Base-by-base conservation (phyloP, 2,797 vertebrate species). In the Danio aesculapii region DNA sequence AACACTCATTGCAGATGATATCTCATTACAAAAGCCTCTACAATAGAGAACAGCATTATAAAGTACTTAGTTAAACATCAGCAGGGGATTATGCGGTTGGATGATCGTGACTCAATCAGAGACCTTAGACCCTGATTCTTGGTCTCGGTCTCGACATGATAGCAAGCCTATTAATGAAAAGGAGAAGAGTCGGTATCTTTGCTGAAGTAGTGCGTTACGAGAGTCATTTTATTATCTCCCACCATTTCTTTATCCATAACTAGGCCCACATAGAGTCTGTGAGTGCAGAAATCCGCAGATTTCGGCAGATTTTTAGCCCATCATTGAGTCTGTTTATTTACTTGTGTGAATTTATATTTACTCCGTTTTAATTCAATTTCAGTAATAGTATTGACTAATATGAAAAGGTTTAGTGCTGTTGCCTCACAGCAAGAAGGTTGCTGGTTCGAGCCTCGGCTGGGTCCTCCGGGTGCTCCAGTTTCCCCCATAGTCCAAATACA, bases 11-110 rank as follows among this genome's bases (percentile, higher is more conserved):
- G 67, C 53, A 72, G 44, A 59, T 30, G 67, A 78, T 76, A 79
- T 87, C 84, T 82, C 46, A 47, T 85, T 80, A 87, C 75, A 82
- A 57, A 55, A 46, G 49, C 55, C 46, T 59, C 6, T n/a, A 78
- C 57, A 68, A 80, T 69, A 46, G 77, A 71, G n/a, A 74, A 46
- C 19, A 58, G 67, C 69, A 21, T 50, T 49, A 63, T 70, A 70
- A 52, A 79, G 77, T 75, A 61, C 67, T 78, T 81, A 83, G 75
- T 86, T 86, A 81, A 79, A 77, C 75, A 76, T 70, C 80, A 81
- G 74, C 66, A 62, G 74, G 63, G 64, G 78, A 74, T 77, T 69
- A 61, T 73, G 81, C 14, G 74, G 61, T 77, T 70, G 58, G 69
- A 53, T 83, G 79, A 83, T 63, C 39, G 67, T 73, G 19, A 66